Conservation (phyloP, 2,113 vertebrate genomes). For the Puffinus mauretanicus region DNA sequence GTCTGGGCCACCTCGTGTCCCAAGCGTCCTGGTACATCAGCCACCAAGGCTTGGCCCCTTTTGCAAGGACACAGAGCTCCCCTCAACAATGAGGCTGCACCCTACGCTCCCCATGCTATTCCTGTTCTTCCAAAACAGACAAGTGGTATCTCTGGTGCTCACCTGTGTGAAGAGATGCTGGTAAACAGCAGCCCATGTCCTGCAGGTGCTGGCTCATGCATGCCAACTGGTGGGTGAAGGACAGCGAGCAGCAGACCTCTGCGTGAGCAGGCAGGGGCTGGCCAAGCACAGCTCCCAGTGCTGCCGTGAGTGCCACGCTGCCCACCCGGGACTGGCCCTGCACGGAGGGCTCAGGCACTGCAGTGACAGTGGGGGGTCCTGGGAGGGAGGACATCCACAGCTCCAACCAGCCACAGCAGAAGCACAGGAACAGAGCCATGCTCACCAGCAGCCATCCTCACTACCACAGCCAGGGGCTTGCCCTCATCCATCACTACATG, state of each 20-base stretch:
- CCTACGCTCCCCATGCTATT: neutral
- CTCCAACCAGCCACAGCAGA: neutral
- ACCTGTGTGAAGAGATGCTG: neutral
- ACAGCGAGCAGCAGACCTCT: neutral
- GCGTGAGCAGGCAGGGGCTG: neutral
- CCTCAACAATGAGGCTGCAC: neutral
- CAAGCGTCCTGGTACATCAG: fast-evolving
- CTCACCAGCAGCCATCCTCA: neutral
- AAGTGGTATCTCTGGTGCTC: neutral
- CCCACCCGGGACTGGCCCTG: neutral
- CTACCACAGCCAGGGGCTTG: neutral
- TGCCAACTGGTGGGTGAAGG: neutral
- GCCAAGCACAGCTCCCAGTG: neutral
- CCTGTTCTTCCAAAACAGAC: neutral
- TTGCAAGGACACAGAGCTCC: neutral
- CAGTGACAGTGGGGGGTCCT: fast-evolving
- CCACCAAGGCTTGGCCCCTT: neutral
- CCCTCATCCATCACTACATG: fast-evolving
- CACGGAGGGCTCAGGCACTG: neutral
- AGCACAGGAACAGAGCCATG: neutral
- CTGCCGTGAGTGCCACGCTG: neutral
- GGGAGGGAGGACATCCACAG: neutral
- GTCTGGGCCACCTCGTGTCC: neutral
- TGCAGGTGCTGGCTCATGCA: fast-evolving
- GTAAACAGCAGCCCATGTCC: neutral